These are phyloP conservation scores for Dascillus cervinus DNA, from an alignment of 2,888 invertebrate species.

Conservation along the genomic window DNA sequence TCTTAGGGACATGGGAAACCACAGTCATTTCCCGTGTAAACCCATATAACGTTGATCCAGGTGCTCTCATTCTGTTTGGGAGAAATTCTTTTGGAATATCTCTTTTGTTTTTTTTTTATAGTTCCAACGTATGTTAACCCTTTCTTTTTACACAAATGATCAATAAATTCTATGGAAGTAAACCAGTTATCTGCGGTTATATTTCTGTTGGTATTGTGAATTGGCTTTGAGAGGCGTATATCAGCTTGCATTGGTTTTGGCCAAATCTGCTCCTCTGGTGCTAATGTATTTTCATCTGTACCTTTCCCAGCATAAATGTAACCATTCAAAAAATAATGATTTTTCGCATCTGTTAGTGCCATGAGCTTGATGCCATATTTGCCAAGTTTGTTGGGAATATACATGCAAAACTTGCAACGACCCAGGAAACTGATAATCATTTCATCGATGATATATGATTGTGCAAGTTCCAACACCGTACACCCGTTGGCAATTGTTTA, in stretches of 20 bases:
- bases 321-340: conserved; percentile 16
- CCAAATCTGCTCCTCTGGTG: conserved; percentile 14
- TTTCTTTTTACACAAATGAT: conserved; percentile 14
- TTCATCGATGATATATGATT: conserved; percentile 6
- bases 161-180: conserved; percentile 17
- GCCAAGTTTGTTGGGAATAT: conserved; percentile 20
- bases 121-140: conserved; percentile 20
- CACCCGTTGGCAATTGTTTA: conserved; percentile 9
- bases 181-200: conserved; percentile 23
- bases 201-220: conserved; percentile 19
- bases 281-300: conserved; percentile 12
- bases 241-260: conserved; percentile 18
- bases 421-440: conserved; percentile 6
- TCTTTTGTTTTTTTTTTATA: conserved; percentile 25
- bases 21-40: too few species aligned
- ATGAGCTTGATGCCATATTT: conserved; percentile 24
- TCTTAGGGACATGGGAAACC: too few species aligned
- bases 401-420: conserved; percentile 5
- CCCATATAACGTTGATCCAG: conserved; percentile 13
- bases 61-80: conserved; percentile 15
- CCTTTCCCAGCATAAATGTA: conserved; percentile 20
- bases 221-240: conserved; percentile 14
- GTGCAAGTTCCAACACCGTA: conserved; percentile 5
- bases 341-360: conserved; percentile 18
- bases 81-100: conserved; percentile 25